Base-by-base conservation (phyloP, 23 tunicate genomes). In the Trididemnum miniatum region DNA sequence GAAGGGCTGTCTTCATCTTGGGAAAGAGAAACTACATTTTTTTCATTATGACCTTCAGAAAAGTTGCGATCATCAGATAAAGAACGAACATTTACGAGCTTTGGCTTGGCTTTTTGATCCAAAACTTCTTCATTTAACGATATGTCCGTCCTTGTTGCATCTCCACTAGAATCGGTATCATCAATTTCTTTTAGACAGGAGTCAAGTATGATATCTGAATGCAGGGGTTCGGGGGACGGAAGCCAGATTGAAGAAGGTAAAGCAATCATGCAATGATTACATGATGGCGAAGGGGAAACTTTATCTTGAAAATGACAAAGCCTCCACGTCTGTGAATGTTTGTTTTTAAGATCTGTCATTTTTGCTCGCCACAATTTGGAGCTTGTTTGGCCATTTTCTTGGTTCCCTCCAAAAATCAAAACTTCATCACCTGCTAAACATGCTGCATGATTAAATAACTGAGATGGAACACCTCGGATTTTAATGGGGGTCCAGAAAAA, bases 351-450 rank as follows among this genome's bases (percentile, higher is more conserved):
- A 1, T 77, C 83, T 29, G 40, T 39, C 59, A 84, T 59, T 32
- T 29, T 26, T 0, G 85, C 67, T 73, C 52, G 38, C 92, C 92
- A 87, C 54, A 87, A 72, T 74, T 87, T 81, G 18, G 86, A 87
- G 30, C 82, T 51, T 1, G 82, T 3, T 35, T 77, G 39, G 26
- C 97, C 97, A 75, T 83, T 71, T 63, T 82, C 88, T 20, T 76
- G 80, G 35, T 79, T 78, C 20, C 97, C 97, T 27, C 97, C 97
- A 87, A 75, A 92, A 59, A 92, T 80, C 59, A 71, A 87, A 33
- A 92, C 82, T 65, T 83, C 38, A 72, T 79, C 72, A 27, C 62
- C 82, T 49, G 72, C 82, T 23, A 78, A 20, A 72, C 79, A 80
- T 1, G 80, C 77, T 0, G 89, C 92, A 85, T 92, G 97, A 60